Base-by-base conservation (phyloP, 2,888 invertebrate genomes). In the Lasiommata megera region DNA sequence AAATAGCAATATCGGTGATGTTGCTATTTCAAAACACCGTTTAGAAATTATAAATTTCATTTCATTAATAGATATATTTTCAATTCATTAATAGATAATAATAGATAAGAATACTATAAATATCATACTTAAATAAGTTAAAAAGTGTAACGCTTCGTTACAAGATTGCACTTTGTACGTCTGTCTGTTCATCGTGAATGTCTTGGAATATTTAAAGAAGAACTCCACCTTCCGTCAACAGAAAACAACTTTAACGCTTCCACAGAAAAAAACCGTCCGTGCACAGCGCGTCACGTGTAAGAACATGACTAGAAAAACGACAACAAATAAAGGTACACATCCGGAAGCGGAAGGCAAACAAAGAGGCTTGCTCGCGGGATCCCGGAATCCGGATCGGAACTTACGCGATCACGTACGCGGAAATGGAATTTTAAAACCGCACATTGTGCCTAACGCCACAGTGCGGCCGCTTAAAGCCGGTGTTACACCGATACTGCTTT, bases 351-450 rank as follows among this genome's bases (percentile, higher is more conserved):
- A 56, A 59, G 58, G 61, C 56, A 64, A 65, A 67, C 64, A 64
- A 55, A 44, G 48, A 47, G 54, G 61, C 67, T 68, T 63, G 69
- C 69, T 64, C 47, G 40, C 51, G 58, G 53, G 58, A 60, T 57
- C 65, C 70, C 67, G 70, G 70, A 68, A 68, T 79, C 78, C 82
- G 78, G 80, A 74, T 78, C 79, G 81, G 80, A 86, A 82, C 76
- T 76, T 74, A 76, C 74, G 75, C 74, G 82, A 84, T 82, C 85
- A 79, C 80, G 80, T 77, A 59, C 69, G 60, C 77, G 84, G 85
- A 85, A 87, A 88, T 86, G 82, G 86, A 86, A 86, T 87, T 87
- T 87, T 86, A 86, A 88, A 88, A 85, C 78, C 73, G 68, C 77
- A 77, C 78, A 76, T 80, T 79, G 80, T 79, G 74, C 75, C 80